phyloP scores from a whole-genome alignment of 2,113 vertebrate species.

The Neodon shergylaensis region DNA sequence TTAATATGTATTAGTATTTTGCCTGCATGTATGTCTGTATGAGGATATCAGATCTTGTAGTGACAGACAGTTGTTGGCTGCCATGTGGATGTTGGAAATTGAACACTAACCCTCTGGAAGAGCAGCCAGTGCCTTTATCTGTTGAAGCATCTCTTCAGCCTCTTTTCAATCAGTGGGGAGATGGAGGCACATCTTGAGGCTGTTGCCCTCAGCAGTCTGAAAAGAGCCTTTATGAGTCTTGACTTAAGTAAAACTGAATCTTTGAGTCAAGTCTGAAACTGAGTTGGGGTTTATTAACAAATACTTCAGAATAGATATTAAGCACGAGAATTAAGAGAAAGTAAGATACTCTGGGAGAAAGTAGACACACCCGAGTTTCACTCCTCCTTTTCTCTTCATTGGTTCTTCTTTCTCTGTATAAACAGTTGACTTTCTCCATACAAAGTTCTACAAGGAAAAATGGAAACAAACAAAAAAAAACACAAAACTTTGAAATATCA shows the following conservation, averaged over 20 bases:
- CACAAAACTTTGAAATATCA: constrained; percentile 6
- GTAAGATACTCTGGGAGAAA: neutral
- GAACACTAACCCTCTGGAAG: too few species aligned
- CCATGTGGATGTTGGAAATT: too few species aligned
- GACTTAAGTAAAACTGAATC: neutral
- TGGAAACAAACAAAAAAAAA: neutral
- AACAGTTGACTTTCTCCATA: neutral
- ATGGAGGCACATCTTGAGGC: neutral
- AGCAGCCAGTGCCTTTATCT: too few species aligned
- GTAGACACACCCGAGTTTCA: neutral
- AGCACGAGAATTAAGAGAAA: neutral
- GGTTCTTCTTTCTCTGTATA: neutral
- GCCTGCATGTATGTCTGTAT: too few species aligned
- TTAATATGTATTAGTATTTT: too few species aligned
- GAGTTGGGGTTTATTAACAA: neutral
- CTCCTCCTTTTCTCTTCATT: neutral
- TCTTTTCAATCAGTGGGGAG: neutral
- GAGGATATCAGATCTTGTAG: too few species aligned
- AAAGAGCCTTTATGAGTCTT: neutral
- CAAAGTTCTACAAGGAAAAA: neutral
- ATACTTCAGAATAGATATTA: neutral
- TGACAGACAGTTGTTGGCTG: too few species aligned
- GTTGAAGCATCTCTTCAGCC: too few species aligned
- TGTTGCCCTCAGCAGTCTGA: neutral
- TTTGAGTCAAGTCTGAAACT: neutral